phyloP scores from a whole-genome alignment of 2,797 vertebrate genomes.

The Margarornis squamiger region DNA sequence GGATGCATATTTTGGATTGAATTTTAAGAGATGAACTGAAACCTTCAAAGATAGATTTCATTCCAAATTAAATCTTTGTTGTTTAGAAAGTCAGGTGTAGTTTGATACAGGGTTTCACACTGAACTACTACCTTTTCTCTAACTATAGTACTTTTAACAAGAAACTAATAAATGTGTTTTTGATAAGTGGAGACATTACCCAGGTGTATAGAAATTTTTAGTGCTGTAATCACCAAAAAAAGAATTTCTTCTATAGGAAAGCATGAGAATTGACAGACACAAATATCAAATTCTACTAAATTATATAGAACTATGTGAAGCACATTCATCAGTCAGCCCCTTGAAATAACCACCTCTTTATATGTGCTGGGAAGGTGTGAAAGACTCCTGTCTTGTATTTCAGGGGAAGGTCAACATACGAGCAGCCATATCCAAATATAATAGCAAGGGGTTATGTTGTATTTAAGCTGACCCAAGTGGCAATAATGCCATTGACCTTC shows the following conservation, averaged over 20 bases:
- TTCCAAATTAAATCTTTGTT: background rate
- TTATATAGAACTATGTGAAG: background rate
- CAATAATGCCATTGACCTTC: background rate
- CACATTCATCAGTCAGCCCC: background rate
- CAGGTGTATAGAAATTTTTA: background rate
- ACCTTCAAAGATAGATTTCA: background rate
- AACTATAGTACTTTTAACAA: background rate
- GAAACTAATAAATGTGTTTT: background rate
- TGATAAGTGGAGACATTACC: background rate
- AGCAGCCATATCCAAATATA: background rate
- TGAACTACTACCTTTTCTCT: background rate
- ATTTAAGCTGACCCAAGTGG: conserved; percentile 1
- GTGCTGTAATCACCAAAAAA: background rate
- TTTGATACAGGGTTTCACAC: background rate
- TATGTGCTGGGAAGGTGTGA: background rate
- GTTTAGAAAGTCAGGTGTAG: background rate
- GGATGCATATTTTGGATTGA: background rate
- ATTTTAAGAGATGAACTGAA: background rate
- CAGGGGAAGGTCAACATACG: background rate
- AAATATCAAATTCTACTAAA: background rate
- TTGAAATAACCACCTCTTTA: conserved; percentile 17
- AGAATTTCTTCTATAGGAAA: background rate
- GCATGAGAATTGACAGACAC: background rate
- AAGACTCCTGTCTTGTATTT: conserved; percentile 7
- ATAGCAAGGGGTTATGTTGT: background rate